Conservation (phyloP, 2,888 invertebrate genomes). For the Pollenia amentaria region DNA sequence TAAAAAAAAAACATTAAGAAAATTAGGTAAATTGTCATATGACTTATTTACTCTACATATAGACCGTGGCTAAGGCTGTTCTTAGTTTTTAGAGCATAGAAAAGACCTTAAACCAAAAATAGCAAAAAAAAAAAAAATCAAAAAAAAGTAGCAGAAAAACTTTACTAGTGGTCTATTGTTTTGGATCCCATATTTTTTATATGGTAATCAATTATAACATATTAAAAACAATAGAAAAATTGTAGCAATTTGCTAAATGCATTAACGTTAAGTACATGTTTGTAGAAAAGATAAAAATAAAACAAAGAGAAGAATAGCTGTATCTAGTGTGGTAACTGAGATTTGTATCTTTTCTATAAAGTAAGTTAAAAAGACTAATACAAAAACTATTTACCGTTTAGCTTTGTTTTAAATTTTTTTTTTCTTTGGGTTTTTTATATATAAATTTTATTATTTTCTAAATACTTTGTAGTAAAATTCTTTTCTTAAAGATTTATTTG, state of each 20-base stretch:
- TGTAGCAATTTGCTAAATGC: slow-evolving; percentile 70
- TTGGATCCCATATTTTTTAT: slow-evolving; percentile 42
- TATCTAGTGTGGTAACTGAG: slow-evolving; percentile 9
- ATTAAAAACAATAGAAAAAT: slow-evolving; percentile 71
- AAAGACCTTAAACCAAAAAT: slow-evolving; percentile 15
- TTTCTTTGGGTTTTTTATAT: background rate
- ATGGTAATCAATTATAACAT: slow-evolving; percentile 72
- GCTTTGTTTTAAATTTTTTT: slow-evolving; percentile 5
- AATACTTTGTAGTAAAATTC: background rate
- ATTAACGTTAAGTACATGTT: background rate
- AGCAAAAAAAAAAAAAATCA: background rate
- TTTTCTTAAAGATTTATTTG: slow-evolving; percentile 22
- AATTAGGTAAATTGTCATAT: slow-evolving; percentile 68
- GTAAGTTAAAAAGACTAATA: slow-evolving; percentile 15
- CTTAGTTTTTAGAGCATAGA: slow-evolving; percentile 28
- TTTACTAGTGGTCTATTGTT: slow-evolving; percentile 42
- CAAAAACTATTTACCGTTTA: slow-evolving; percentile 56
- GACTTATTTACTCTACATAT: slow-evolving; percentile 64
- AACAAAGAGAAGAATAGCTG: background rate
- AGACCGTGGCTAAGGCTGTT: background rate
- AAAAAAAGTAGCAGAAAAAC: slow-evolving; percentile 17
- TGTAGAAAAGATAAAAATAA: background rate
- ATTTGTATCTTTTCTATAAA: slow-evolving; percentile 45
- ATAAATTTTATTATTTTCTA: slow-evolving; percentile 42
- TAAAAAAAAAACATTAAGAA: slow-evolving; percentile 14